Base-by-base conservation (phyloP, 1,140 invertebrate genomes). In the Dendroctonus ponderosae region DNA sequence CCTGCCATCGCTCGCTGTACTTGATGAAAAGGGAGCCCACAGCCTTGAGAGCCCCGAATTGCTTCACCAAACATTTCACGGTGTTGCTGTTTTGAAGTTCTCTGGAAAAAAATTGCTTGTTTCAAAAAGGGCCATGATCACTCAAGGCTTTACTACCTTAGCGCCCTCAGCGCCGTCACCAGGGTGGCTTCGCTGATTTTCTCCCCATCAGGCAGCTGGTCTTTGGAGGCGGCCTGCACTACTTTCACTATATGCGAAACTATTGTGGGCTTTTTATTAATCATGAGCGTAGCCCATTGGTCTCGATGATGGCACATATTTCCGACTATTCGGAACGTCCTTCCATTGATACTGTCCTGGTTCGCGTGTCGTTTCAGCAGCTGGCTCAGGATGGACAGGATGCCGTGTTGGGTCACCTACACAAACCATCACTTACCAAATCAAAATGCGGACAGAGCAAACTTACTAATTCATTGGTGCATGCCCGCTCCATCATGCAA, bases 401-500 rank as follows among this genome's bases (percentile, higher is more conserved):
- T 70, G 50, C 72, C 73, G 14, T 68, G 73, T 15, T 71, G 68
- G 8, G 49, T 66, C 3, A 74, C 67, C 74, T 77, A 54, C 3
- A 43, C 38, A 46, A 26, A 15, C 50, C 11, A 12, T 7, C 11
- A 56, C 40, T 48, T 26, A 26, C 9, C 2, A 15, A 44, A 26
- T 15, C 9, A n/a, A 11, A 44, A 44, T 59, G 11, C n/a, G 12
- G 41, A 12, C 40, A 65, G 41, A 50, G 15, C 15, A 46, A n/a
- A 74, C 75, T 72, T 71, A 76, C 72, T 37, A 70, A 49, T 46
- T 72, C 70, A 44, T 63, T 70, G 7, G 75, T 65, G 68, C 66
- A 74, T 69, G 80, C 77, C 67, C 79, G 76, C 69, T 85, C 80
- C 70, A 84, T 76, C 70, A 83, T 82, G 71, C 83, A 81, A 75